phyloP scores from a whole-genome alignment of 2,888 invertebrate species.

The Amphipoea oculea region DNA sequence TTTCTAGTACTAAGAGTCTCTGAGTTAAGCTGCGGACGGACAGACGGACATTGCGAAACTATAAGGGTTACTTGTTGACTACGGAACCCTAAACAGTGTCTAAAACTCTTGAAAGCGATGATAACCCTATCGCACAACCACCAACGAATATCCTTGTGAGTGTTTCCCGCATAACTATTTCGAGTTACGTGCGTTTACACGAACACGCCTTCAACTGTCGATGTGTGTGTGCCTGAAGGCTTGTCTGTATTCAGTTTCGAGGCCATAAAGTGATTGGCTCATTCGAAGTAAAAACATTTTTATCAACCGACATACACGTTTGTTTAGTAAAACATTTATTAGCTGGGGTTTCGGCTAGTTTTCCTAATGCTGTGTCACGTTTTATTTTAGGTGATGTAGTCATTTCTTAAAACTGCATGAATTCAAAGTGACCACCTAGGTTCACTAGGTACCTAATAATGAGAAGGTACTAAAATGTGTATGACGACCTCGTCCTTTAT shows the following conservation, averaged over 20 bases:
- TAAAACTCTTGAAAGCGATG: constrained; percentile 40
- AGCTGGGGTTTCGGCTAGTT: constrained; percentile 66
- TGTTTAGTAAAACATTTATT: constrained; percentile 74
- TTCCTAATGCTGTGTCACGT: constrained; percentile 69
- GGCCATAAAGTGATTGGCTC: constrained; percentile 84
- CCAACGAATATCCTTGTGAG: constrained; percentile 75
- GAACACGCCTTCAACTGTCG: constrained; percentile 82
- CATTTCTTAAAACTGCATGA: constrained; percentile 57
- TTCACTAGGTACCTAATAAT: neutral
- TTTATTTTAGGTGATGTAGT: constrained; percentile 76
- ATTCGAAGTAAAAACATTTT: constrained; percentile 72
- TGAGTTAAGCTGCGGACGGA: too few relatives aligned
- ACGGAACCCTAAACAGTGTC: neutral
- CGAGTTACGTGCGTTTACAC: constrained; percentile 76
- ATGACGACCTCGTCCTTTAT: constrained; percentile 42
- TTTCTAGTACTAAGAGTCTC: too few relatives aligned
- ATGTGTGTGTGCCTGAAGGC: constrained; percentile 72
- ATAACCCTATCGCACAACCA: constrained; percentile 67
- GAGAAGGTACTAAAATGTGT: constrained; percentile 5
- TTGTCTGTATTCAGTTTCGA: constrained; percentile 80
- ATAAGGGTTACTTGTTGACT: too few relatives aligned
- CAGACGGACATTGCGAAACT: too few relatives aligned
- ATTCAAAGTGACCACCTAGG: constrained; percentile 29
- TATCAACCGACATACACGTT: constrained; percentile 70
- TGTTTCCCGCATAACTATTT: constrained; percentile 74